phyloP scores from a whole-genome alignment of 2,113 vertebrate genomes.

The Dermatemys mawii region DNA sequence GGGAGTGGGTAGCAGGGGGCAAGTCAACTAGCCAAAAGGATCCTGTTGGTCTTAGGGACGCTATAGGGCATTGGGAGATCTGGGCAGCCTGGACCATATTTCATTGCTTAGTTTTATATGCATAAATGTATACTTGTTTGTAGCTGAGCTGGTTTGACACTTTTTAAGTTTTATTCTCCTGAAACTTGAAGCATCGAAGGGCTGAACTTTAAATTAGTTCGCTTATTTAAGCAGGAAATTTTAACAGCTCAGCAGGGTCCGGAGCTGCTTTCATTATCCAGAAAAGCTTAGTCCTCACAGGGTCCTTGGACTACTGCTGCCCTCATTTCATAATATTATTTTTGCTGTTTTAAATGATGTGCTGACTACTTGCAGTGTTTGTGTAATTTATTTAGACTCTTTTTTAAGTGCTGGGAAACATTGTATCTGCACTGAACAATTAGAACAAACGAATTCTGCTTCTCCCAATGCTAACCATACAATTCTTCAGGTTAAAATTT shows the following conservation, averaged over 20 bases:
- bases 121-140: background rate
- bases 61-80: background rate
- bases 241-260: background rate
- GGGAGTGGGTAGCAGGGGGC: background rate
- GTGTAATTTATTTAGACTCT: background rate
- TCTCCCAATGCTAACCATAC: background rate
- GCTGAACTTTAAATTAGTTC: background rate
- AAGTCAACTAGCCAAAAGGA: background rate
- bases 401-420: background rate
- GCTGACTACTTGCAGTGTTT: background rate
- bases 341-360: background rate
- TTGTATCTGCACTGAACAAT: background rate
- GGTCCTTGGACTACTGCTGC: background rate
- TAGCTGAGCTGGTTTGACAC: background rate
- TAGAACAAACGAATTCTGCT: background rate
- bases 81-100: background rate
- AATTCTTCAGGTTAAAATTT: slow-evolving; percentile 7
- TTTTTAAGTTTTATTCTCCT: background rate
- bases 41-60: background rate
- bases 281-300: background rate
- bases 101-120: background rate
- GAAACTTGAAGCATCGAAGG: background rate
- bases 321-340: background rate
- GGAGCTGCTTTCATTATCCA: background rate
- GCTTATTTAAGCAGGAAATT: background rate